phyloP scores from a whole-genome alignment of 2,113 vertebrate genomes.

The Carettochelys insculpta region DNA sequence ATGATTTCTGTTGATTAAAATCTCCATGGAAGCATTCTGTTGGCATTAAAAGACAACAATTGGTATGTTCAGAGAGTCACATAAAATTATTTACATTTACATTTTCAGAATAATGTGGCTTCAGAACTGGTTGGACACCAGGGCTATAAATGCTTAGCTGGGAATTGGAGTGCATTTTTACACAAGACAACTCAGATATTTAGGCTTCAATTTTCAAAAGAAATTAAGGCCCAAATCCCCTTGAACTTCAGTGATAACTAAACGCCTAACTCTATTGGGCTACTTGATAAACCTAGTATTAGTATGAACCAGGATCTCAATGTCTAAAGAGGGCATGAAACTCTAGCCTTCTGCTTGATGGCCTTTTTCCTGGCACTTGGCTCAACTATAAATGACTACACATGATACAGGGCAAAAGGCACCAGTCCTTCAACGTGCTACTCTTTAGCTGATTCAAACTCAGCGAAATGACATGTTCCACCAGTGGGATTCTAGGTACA shows the following conservation, averaged over 20 bases:
- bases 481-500: not conserved
- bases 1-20: too few relatives aligned
- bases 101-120: too few relatives aligned
- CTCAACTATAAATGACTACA: slow-evolving; percentile 22
- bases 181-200: not conserved
- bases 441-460: not conserved
- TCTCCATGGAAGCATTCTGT: too few relatives aligned
- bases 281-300: not conserved
- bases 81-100: too few relatives aligned
- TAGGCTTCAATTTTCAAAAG: slow-evolving; percentile 16
- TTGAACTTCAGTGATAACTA: not conserved
- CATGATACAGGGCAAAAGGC: not conserved
- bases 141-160: not conserved
- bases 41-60: too few relatives aligned
- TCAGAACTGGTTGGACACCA: too few relatives aligned
- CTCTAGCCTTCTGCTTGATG: not conserved
- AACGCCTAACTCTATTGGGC: not conserved
- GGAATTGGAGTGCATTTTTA: not conserved
- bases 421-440: not conserved
- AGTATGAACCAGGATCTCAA: not conserved
- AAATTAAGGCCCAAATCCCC: not conserved
- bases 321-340: not conserved
- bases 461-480: not conserved
- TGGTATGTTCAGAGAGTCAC: too few relatives aligned
- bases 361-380: slow-evolving; percentile 3